Evolutionary conservation across 2,797 vertebrate genomes (phyloP), one percentile per base, ranked within the genome.

Genomic region (Gambelia wislizenii): DNA sequence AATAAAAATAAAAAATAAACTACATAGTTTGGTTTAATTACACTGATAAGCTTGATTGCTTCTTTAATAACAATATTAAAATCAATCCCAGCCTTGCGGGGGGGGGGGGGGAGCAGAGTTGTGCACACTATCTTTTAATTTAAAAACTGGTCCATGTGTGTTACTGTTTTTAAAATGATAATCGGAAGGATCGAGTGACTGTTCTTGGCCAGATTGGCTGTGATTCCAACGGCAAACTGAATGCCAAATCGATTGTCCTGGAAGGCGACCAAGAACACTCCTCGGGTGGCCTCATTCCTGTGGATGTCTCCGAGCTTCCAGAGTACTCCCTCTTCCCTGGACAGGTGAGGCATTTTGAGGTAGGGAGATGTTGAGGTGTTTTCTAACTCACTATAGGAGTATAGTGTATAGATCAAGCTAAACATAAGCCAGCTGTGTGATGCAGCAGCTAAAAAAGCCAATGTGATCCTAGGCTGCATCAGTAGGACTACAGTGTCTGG

Each of bases 281-380:
- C 0, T 92, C 78, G 0, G 98, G 99, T 0, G 96, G 97, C 4
- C 97, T 96, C 52, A 94, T 99, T n/a, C 97, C 98, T 0, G 96
- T 99, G 12, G 98, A 99, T 89, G 93, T 99, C 0, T 98, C 98
- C 0, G 98, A 99, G 86, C 97, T 99, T 1, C 95, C 92, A 61
- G 98, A 99, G 82, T 99, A 98, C 91, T 99, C 98, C 0, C 96
- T 99, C 13, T 99, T 99, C 94, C 99, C 99, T 0, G 99, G 99
- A n/a, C 99, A 99, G 98, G 99, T 99, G 90, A 96, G 95, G 6
- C 13, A 7, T 33, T 18, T 52, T 1, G 36, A 30, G 49, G 13
- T 9, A 9, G 36, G 69, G 36, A 2, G 20, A 1, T 2, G 1
- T 2, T 4, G 52, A 22, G 1, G 1, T 4, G 33, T n/a, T n/a